These are phyloP conservation scores for Astyanax mexicanus DNA, from an alignment of 2,797 vertebrate species.

Conservation along the genomic window DNA sequence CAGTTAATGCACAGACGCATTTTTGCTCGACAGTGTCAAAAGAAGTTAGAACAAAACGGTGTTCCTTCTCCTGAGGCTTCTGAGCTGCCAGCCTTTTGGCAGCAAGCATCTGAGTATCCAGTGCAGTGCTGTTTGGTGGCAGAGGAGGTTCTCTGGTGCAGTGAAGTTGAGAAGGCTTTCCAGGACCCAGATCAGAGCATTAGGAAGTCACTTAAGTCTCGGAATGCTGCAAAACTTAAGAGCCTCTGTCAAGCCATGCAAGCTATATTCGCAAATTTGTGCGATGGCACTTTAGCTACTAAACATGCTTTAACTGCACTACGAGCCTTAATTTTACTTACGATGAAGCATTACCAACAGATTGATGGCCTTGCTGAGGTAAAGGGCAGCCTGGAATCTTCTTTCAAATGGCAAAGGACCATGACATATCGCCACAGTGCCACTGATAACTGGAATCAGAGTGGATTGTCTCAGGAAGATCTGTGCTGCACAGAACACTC, in stretches of 20 bases:
- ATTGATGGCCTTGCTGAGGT: slow-evolving; percentile 70
- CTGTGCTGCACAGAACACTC: slow-evolving; percentile 35
- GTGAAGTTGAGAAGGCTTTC: slow-evolving; percentile 66
- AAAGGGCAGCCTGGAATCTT: slow-evolving; percentile 65
- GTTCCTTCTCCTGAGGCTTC: not conserved
- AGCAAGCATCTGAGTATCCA: slow-evolving; percentile 75
- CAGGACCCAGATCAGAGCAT: slow-evolving; percentile 47
- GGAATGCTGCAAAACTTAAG: slow-evolving; percentile 70
- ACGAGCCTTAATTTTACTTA: slow-evolving; percentile 74
- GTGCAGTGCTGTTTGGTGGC: slow-evolving; percentile 85
- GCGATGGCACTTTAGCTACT: slow-evolving; percentile 45
- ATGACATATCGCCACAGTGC: slow-evolving; percentile 81
- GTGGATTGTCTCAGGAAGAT: not conserved
- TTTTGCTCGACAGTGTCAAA: slow-evolving; percentile 58
- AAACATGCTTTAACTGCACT: slow-evolving; percentile 64
- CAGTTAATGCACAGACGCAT: slow-evolving; percentile 72
- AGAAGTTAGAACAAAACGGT: slow-evolving; percentile 43
- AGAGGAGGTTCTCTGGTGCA: slow-evolving; percentile 81
- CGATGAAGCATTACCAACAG: slow-evolving; percentile 78
- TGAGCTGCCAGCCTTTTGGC: slow-evolving; percentile 50
- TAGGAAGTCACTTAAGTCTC: slow-evolving; percentile 58
- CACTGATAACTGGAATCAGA: slow-evolving; percentile 38
- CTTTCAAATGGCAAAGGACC: slow-evolving; percentile 86
- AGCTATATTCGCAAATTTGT: slow-evolving; percentile 54
- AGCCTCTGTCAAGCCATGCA: slow-evolving; percentile 69